Percentiles rank a stretch among this genome's conserved stretches.
Conservation (phyloP, 1,140 invertebrate species). For the Cyrtorhinus lividipennis region DNA sequence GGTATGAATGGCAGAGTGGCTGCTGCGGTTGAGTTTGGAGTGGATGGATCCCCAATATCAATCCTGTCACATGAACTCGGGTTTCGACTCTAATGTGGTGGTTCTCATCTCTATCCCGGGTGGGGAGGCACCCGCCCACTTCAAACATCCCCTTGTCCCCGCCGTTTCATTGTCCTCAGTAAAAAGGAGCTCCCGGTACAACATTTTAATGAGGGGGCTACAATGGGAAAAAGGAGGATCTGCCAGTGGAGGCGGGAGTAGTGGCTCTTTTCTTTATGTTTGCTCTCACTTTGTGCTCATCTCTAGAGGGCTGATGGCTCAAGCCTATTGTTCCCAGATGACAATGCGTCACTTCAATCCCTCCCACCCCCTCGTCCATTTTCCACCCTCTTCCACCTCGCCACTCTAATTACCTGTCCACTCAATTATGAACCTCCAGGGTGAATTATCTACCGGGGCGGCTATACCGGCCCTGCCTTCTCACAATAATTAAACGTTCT, state of each 20-base stretch:
- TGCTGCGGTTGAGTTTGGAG: not conserved
- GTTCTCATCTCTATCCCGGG: no score
- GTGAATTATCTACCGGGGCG: not conserved
- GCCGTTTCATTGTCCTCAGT: not conserved
- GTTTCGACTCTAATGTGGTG: no score
- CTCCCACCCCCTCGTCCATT: no score
- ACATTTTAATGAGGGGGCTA: conserved; percentile 11
- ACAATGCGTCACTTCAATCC: not conserved
- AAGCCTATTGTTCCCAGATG: not conserved
- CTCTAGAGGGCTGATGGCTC: conserved; percentile 5
- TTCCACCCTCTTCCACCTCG: not conserved
- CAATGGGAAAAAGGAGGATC: not conserved
- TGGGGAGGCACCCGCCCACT: no score
- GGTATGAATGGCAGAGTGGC: not conserved
- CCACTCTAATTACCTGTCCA: conserved; percentile 12
- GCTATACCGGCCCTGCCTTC: no score
- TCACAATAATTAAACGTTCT: not conserved
- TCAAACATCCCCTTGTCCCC: no score
- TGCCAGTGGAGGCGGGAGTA: not conserved
- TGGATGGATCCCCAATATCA: not conserved
- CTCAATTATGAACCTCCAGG: conserved; percentile 7
- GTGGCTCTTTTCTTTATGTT: conserved; percentile 12
- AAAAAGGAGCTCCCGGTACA: conserved; percentile 1
- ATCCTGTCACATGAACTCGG: not conserved
- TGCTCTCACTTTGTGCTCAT: conserved; percentile 13